These are phyloP conservation scores for Myripristis murdjan DNA, from an alignment of 2,797 vertebrate genomes.

Conservation along the genomic window DNA sequence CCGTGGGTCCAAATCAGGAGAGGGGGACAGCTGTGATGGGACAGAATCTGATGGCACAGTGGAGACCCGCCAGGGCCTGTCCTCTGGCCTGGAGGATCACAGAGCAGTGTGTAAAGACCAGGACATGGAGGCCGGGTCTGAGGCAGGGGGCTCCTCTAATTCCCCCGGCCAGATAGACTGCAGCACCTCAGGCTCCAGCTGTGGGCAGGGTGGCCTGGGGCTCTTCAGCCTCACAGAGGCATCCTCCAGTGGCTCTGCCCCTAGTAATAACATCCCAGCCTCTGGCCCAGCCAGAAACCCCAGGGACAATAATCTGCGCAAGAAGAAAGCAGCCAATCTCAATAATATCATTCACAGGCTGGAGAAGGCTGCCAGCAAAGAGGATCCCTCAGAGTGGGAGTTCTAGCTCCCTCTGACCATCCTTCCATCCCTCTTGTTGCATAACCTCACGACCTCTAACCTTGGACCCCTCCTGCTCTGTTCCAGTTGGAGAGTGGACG, in stretches of 20 bases:
- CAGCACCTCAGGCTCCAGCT: slow-evolving; percentile 91
- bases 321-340: slow-evolving; percentile 99
- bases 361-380: slow-evolving; percentile 95
- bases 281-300: slow-evolving; percentile 86
- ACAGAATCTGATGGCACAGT: slow-evolving; percentile 92
- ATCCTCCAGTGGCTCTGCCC: slow-evolving; percentile 80
- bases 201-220: slow-evolving; percentile 88
- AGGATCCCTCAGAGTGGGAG: slow-evolving; percentile 98
- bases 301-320: slow-evolving; percentile 94
- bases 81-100: slow-evolving; percentile 86
- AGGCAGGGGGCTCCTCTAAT: slow-evolving; percentile 89
- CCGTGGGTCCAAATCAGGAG: slow-evolving; percentile 90
- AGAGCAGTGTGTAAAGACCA: slow-evolving; percentile 92
- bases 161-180: slow-evolving; percentile 88
- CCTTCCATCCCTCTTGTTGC: slow-evolving; percentile 89
- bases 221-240: slow-evolving; percentile 93
- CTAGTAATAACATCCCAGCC: slow-evolving; percentile 88
- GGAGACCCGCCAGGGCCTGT: slow-evolving; percentile 91
- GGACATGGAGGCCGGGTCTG: slow-evolving; percentile 88
- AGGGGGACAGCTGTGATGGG: slow-evolving; percentile 98
- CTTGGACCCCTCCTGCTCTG: slow-evolving; percentile 88
- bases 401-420: slow-evolving; percentile 89
- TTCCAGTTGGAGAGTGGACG: slow-evolving; percentile 84
- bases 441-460: slow-evolving; percentile 95
- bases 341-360: slow-evolving; percentile 99